These are phyloP conservation scores for Ptychoptera contaminata DNA, from an alignment of 2,888 invertebrate genomes.

Conservation along the genomic window DNA sequence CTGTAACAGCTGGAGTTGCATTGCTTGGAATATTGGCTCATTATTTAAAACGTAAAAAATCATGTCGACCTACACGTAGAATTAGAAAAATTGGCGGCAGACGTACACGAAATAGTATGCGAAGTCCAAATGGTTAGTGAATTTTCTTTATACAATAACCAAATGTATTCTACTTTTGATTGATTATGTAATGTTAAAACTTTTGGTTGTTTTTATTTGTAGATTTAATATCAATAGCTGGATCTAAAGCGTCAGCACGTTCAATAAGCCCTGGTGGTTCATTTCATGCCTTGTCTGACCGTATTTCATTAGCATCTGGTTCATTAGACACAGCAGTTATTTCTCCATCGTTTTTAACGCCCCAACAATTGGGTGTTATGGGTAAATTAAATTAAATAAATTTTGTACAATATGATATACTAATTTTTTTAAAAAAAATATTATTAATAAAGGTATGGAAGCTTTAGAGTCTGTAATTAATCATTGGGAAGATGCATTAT, in stretches of 20 bases:
- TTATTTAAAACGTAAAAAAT: slow-evolving; percentile 56
- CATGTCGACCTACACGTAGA: slow-evolving; percentile 42
- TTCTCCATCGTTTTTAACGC: slow-evolving; percentile 51
- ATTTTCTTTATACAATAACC: neutral
- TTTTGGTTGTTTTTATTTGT: slow-evolving; percentile 8
- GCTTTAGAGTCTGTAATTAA: slow-evolving; percentile 81
- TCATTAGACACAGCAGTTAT: slow-evolving; percentile 36
- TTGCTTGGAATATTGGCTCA: slow-evolving; percentile 70
- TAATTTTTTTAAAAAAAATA: neutral
- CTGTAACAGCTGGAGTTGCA: slow-evolving; percentile 47
- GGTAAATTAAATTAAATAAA: slow-evolving; percentile 43
- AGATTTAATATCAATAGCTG: slow-evolving; percentile 47
- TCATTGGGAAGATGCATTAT: slow-evolving; percentile 90
- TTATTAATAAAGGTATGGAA: slow-evolving; percentile 66
- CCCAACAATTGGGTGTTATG: slow-evolving; percentile 79
- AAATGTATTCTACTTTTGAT: neutral
- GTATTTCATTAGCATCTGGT: slow-evolving; percentile 50
- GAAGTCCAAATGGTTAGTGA: slow-evolving; percentile 50
- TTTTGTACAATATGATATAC: too few relatives aligned
- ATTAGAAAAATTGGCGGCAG: slow-evolving; percentile 40
- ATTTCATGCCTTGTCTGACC: slow-evolving; percentile 42
- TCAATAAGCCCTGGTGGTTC: slow-evolving; percentile 45
- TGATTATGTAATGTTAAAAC: slow-evolving; percentile 4
- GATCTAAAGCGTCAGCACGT: slow-evolving; percentile 43
- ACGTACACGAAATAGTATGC: slow-evolving; percentile 38